These are phyloP conservation scores for Myiopsitta monachus DNA, from an alignment of 2,113 vertebrate genomes.

Conservation along the genomic window DNA sequence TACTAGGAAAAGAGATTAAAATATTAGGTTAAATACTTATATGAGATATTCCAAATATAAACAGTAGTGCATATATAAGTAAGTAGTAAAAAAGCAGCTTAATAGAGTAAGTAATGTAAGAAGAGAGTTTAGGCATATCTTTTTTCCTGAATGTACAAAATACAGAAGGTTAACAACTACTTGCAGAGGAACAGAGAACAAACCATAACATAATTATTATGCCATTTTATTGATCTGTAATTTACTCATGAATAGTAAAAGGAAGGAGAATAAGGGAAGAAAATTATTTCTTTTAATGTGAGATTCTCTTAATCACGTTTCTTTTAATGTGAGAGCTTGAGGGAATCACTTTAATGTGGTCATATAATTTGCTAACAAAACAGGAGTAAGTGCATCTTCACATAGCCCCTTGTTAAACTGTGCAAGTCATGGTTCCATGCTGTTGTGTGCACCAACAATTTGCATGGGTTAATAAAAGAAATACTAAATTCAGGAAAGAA, in stretches of 20 bases:
- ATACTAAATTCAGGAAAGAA: not conserved
- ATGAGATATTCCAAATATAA: not conserved
- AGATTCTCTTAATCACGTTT: not conserved
- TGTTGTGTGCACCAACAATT: not conserved
- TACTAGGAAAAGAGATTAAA: not conserved
- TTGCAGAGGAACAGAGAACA: not conserved
- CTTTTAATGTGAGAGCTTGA: not conserved
- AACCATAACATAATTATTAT: not conserved
- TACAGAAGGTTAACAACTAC: not conserved
- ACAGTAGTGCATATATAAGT: not conserved
- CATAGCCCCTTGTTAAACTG: not conserved
- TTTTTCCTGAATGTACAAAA: not conserved
- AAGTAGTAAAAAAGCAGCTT: not conserved
- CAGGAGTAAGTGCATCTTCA: not conserved
- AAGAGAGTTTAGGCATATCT: not conserved
- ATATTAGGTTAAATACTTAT: not conserved
- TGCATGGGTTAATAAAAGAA: not conserved
- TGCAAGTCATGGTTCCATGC: rapidly evolving
- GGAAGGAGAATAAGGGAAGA: not conserved
- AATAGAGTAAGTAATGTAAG: not conserved
- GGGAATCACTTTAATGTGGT: not conserved
- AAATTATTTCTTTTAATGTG: not conserved
- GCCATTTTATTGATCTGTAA: not conserved
- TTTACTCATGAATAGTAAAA: not conserved
- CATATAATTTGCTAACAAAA: not conserved